Conservation (phyloP, 1,140 invertebrate genomes). For the Ruditapes philippinarum region DNA sequence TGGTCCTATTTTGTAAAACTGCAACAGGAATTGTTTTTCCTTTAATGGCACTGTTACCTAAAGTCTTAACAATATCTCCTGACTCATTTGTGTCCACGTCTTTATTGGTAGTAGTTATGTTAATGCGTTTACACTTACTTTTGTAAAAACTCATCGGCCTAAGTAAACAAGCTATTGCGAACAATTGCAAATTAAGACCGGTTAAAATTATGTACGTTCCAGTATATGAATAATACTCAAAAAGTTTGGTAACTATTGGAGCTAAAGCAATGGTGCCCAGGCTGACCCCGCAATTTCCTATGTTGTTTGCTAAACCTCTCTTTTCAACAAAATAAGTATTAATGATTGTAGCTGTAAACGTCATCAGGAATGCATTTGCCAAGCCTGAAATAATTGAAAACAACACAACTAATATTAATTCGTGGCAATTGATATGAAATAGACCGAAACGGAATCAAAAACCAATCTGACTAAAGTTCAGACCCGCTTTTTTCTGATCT, state of each 20-base stretch:
- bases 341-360: neutral
- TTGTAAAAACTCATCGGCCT: conserved; percentile 40
- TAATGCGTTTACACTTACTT: neutral
- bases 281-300: conserved; percentile 31
- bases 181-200: conserved; percentile 34
- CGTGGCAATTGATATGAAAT: too few relatives aligned
- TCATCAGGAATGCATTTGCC: conserved; percentile 32
- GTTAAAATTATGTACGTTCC: conserved; percentile 50
- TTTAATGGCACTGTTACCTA: neutral
- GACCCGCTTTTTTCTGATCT: too few relatives aligned
- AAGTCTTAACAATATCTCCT: neutral
- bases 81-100: neutral
- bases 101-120: neutral
- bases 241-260: conserved; percentile 40
- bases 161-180: conserved; percentile 31
- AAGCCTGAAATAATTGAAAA: conserved; percentile 50
- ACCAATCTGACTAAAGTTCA: too few relatives aligned
- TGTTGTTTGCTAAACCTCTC: conserved; percentile 54
- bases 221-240: conserved; percentile 46
- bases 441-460: too few relatives aligned
- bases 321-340: conserved; percentile 31
- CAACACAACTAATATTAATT: neutral
- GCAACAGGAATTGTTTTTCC: neutral
- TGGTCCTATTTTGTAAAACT: neutral
- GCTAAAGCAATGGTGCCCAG: conserved; percentile 33